These are phyloP conservation scores for Sebastes trivittatus DNA, from an alignment of 2,797 vertebrate species.

Conservation along the genomic window DNA sequence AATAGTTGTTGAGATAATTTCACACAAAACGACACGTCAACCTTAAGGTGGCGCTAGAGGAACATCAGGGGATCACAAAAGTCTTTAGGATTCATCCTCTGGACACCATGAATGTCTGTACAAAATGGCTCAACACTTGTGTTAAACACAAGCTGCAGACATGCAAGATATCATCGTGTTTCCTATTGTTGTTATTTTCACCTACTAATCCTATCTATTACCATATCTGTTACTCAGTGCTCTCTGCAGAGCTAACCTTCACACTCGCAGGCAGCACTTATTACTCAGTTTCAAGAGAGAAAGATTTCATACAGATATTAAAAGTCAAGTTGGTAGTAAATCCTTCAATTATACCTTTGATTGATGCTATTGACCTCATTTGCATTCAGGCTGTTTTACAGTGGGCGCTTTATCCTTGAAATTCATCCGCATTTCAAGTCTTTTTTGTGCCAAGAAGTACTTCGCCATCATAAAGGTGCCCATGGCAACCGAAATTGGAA, in stretches of 20 bases:
- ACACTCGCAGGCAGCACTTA: background rate
- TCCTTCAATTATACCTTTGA: background rate
- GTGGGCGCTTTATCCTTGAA: background rate
- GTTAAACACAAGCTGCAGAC: background rate
- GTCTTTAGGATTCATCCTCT: background rate
- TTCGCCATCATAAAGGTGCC: conserved; percentile 6
- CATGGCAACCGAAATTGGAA: conserved; percentile 18
- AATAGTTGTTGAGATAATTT: background rate
- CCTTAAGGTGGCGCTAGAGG: background rate
- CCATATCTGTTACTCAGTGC: background rate
- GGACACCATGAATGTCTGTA: background rate
- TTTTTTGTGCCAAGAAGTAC: conserved; percentile 24
- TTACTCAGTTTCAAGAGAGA: conserved; percentile 4
- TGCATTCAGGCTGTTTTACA: background rate
- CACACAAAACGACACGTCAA: background rate
- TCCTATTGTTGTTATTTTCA: background rate
- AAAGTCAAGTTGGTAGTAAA: conserved; percentile 4
- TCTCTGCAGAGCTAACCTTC: conserved; percentile 1
- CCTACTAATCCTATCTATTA: background rate
- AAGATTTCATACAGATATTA: conserved; percentile 5
- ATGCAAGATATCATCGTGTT: background rate
- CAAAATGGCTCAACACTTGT: background rate
- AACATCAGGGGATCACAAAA: background rate
- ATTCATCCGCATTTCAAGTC: conserved; percentile 20
- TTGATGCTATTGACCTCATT: conserved; percentile 14